Base-by-base conservation (phyloP, 2,797 vertebrate species). In the Sebastes itinus region DNA sequence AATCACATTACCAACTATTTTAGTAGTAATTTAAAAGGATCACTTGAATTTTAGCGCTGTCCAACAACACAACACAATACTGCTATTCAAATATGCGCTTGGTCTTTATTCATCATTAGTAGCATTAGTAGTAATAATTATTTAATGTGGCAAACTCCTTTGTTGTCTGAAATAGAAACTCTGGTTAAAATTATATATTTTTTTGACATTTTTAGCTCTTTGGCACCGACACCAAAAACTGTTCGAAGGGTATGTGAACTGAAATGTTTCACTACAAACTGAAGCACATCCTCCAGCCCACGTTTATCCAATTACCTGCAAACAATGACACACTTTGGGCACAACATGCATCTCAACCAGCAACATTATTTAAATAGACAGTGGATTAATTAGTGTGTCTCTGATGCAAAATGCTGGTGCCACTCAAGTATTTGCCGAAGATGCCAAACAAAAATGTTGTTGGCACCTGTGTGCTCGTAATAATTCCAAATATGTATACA, bases 231-330 rank as follows among this genome's bases (percentile, higher is more conserved):
- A 49, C 27, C 35, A 59, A 38, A 59, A 54, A 23, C 7, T 7
- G 9, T 3, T 11, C 49, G 22, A 68, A 72, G 20, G 16, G 6
- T 42, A 32, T 62, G 55, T 38, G 23, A 68, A 60, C 55, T 25
- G 14, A 28, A 63, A 60, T 38, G 38, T 14, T 59, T 68, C 65
- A 64, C 68, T 60, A 66, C 18, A 22, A 52, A 58, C 5, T 70
- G 75, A 78, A 69, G 28, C 52, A 60, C 70, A 62, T 70, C 35
- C 59, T 81, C 64, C 27, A 32, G 46, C 55, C 54, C 22, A 30
- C 5, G 1, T 81, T 74, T 22, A 78, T 77, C 71, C 65, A 82
- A 58, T 81, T 82, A 76, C 8, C 3, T 6, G 6, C 16, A 18
- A 72, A 79, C 22, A 52, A 55, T 56, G 20, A 67, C 64, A 68